A percentile compares a stretch with the other conserved stretches of the same genome.
Conservation (phyloP, 2,888 invertebrate species). For the Steinernema scapterisci region DNA sequence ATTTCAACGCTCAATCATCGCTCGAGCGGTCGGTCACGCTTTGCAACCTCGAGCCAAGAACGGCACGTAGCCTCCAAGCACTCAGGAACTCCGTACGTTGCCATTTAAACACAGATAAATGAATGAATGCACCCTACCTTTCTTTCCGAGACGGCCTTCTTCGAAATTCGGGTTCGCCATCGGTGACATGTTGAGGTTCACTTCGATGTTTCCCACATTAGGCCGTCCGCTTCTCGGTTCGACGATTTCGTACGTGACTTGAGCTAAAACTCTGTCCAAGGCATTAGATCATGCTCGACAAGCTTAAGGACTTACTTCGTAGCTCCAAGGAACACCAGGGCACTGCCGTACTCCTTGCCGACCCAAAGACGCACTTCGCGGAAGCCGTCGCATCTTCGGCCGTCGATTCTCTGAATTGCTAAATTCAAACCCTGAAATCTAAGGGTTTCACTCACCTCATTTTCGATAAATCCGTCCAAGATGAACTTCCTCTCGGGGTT, state of each 20-base stretch:
- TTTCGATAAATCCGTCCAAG: constrained; percentile 34
- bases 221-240: constrained; percentile 11
- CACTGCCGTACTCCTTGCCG: constrained; percentile 1
- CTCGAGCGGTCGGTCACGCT: too few relatives aligned
- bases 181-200: constrained; percentile 46
- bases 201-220: constrained; percentile 3
- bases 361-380: constrained; percentile 19
- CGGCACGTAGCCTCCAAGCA: too few relatives aligned
- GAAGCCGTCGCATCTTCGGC: constrained; percentile 35
- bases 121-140: too few relatives aligned
- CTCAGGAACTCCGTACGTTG: too few relatives aligned
- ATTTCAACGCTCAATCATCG: too few relatives aligned
- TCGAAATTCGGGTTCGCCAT: constrained; percentile 53
- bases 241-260: constrained; percentile 4
- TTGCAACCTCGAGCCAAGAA: too few relatives aligned
- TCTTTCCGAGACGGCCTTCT: constrained; percentile 50
- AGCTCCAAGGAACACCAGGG: constrained; percentile 8
- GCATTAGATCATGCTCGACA: neutral
- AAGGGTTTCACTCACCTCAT: constrained; percentile 34
- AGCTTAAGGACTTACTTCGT: neutral
- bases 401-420: constrained; percentile 50
- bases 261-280: neutral
- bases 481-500: constrained; percentile 40
- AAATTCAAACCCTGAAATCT: too few relatives aligned
- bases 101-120: too few relatives aligned